Evolutionary conservation across 2,888 invertebrate genomes (phyloP).

Genomic region (Microplitis manilae): DNA sequence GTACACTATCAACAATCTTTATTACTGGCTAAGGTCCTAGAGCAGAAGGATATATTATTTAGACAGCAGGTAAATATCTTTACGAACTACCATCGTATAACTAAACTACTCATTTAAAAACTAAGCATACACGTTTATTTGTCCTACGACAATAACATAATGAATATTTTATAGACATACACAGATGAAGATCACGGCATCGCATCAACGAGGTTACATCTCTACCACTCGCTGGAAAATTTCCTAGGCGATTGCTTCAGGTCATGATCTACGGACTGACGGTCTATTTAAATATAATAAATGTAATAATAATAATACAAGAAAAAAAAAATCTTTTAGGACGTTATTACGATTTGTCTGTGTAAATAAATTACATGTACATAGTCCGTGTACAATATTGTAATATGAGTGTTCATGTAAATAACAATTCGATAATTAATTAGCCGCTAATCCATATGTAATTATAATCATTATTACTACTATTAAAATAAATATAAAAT

Average conservation of each 20-base stretch:
- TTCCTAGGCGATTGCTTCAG: conserved; percentile 81
- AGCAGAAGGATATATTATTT: conserved; percentile 89
- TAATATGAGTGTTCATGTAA: conserved; percentile 63
- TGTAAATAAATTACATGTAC: conserved; percentile 60
- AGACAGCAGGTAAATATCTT: conserved; percentile 83
- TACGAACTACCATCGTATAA: background rate
- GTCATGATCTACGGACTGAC: conserved; percentile 53
- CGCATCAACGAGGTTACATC: conserved; percentile 85
- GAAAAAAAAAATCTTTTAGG: conserved; percentile 31
- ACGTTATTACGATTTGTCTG: conserved; percentile 49
- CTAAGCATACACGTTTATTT: conserved; percentile 1
- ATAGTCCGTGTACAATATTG: conserved; percentile 64
- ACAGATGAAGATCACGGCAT: conserved; percentile 95
- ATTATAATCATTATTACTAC: background rate
- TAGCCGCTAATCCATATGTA: conserved; percentile 9
- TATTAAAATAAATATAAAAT: conserved; percentile 16
- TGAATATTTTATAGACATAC: conserved; percentile 81
- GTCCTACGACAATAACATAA: no score
- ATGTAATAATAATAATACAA: conserved; percentile 39
- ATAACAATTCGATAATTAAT: conserved; percentile 47
- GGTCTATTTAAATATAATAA: conserved; percentile 6
- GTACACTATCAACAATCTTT: conserved; percentile 98
- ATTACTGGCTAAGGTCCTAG: conserved; percentile 89
- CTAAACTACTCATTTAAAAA: background rate
- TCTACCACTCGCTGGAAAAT: conserved; percentile 90